These are phyloP conservation scores for Pelmatolapia mariae DNA, from an alignment of 2,113 vertebrate species.

Conservation along the genomic window DNA sequence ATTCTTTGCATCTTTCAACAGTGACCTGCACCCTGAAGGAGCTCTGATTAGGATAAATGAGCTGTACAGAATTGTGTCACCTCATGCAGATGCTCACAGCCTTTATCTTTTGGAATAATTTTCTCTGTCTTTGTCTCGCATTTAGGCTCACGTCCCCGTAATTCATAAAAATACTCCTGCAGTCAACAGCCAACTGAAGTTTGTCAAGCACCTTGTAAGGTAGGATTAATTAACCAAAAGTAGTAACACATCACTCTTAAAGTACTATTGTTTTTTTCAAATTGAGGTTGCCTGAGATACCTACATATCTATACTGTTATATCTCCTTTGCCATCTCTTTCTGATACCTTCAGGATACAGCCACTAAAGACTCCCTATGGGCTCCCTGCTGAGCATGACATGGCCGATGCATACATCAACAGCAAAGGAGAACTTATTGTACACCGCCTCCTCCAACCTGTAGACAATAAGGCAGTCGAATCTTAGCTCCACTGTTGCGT, in stretches of 20 bases:
- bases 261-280: neutral
- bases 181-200: conserved; percentile 85
- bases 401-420: conserved; percentile 81
- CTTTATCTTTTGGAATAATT: neutral
- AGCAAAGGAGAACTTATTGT: conserved; percentile 84
- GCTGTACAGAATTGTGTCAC: neutral
- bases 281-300: neutral
- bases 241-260: neutral
- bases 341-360: conserved; percentile 74
- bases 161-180: conserved; percentile 94
- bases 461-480: conserved; percentile 64
- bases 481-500: conserved; percentile 38
- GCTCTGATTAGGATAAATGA: neutral
- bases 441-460: conserved; percentile 62
- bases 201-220: conserved; percentile 92
- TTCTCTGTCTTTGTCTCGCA: neutral
- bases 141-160: conserved; percentile 76
- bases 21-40: neutral
- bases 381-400: conserved; percentile 84
- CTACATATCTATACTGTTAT: neutral
- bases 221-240: conserved; percentile 51
- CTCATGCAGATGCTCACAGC: neutral
- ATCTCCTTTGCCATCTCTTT: neutral
- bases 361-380: conserved; percentile 87
- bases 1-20: neutral